A percentile compares a stretch with the other conserved stretches of the same genome.
phyloP scores from a whole-genome alignment of 2,888 invertebrate species.

The Acanthococcus lagerstroemiae region DNA sequence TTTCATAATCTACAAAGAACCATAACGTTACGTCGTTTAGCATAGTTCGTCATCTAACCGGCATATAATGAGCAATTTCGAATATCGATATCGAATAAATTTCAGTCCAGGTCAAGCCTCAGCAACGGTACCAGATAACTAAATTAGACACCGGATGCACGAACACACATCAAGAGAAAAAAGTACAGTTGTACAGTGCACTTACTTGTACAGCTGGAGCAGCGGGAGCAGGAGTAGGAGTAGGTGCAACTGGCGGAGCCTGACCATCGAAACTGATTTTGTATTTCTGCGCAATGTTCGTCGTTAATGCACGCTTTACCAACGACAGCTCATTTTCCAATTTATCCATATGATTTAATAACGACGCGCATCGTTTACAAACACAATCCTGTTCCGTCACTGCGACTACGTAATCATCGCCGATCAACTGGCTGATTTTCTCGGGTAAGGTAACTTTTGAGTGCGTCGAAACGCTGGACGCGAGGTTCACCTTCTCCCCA shows the following conservation, averaged over 20 bases:
- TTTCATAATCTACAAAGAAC: no score
- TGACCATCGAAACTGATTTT: constrained; percentile 33
- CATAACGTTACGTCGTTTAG: no score
- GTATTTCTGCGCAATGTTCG: constrained; percentile 37
- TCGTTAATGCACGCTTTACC: constrained; percentile 38
- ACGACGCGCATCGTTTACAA: constrained; percentile 44
- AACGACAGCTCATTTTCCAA: constrained; percentile 45
- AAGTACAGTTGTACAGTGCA: no score
- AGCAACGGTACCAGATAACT: no score
- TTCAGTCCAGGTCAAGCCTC: no score
- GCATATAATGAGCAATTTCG: no score
- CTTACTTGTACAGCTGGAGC: no score
- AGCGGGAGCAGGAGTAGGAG: no score
- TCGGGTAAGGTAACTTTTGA: constrained; percentile 45
- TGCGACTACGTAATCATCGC: constrained; percentile 45
- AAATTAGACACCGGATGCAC: no score
- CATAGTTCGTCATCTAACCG: no score
- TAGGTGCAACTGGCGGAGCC: constrained; percentile 6
- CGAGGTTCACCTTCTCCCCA: constrained; percentile 25
- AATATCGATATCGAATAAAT: no score
- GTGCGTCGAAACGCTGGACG: constrained; percentile 39
- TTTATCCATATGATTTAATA: constrained; percentile 45
- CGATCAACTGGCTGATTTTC: constrained; percentile 46
- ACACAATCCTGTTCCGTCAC: constrained; percentile 45
- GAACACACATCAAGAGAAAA: no score